Evolutionary conservation across 2,113 vertebrate species (phyloP).

Genomic region (Amblyornis subalaris): DNA sequence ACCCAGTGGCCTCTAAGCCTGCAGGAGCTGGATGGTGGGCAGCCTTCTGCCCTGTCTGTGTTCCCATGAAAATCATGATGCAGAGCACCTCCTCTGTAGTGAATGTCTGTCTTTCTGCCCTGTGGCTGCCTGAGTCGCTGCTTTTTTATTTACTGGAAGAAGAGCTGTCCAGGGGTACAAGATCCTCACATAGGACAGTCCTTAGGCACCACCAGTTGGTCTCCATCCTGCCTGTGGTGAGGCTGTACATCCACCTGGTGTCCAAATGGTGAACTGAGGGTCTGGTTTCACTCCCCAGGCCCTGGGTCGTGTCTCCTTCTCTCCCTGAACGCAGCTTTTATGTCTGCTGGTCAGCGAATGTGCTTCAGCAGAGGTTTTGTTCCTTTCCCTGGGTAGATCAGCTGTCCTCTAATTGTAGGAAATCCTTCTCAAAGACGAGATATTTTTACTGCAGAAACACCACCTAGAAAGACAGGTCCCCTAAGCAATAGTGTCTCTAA

Average conservation of each 20-base stretch:
- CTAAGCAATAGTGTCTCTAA: neutral
- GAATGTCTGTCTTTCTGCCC: neutral
- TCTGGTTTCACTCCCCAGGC: neutral
- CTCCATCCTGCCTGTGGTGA: neutral
- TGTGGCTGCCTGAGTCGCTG: neutral
- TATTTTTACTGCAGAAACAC: neutral
- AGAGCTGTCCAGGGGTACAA: neutral
- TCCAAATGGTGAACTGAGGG: neutral
- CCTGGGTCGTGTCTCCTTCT: neutral
- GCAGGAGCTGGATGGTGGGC: neutral
- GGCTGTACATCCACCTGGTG: slow-evolving; percentile 27
- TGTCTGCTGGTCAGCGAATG: rapidly evolving
- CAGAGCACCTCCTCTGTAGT: neutral
- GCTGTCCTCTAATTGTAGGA: neutral
- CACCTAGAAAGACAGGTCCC: neutral
- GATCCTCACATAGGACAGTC: neutral
- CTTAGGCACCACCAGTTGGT: rapidly evolving
- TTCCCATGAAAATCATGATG: neutral
- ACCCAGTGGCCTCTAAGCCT: neutral
- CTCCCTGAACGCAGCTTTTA: neutral
- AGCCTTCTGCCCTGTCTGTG: neutral
- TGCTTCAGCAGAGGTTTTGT: neutral
- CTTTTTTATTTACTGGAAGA: neutral
- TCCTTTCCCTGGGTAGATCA: neutral
- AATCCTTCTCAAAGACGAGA: neutral